A percentile compares a stretch with the other conserved stretches of the same genome.
Evolutionary conservation across 2,797 vertebrate species (phyloP).

Genomic region (Parauchenoglanis punctatus): DNA sequence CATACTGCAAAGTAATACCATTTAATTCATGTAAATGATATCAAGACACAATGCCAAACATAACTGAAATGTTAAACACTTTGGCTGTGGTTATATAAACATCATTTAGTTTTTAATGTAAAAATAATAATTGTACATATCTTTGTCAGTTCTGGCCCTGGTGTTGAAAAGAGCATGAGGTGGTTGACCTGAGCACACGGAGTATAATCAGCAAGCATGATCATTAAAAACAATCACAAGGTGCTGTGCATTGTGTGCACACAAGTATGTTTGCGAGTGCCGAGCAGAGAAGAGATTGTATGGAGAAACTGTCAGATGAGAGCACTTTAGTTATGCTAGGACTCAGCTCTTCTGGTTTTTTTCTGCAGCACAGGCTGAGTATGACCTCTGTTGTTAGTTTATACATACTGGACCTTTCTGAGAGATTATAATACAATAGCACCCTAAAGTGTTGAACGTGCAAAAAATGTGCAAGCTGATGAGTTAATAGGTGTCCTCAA

Average conservation of each 20-base stretch:
- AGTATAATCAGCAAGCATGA: neutral
- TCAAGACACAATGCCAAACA: neutral
- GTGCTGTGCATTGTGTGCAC: neutral
- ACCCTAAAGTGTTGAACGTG: conserved; percentile 15
- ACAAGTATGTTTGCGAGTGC: neutral
- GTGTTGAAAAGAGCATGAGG: neutral
- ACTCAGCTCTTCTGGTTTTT: neutral
- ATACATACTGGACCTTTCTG: neutral
- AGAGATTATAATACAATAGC: neutral
- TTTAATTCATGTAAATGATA: neutral
- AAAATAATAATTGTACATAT: too few species aligned
- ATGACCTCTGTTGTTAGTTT: neutral
- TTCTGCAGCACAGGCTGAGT: neutral
- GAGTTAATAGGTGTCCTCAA: conserved; percentile 43
- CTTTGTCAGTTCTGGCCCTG: neutral
- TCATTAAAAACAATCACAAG: neutral
- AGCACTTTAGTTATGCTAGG: conserved; percentile 4
- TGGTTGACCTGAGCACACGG: neutral
- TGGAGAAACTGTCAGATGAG: conserved; percentile 3
- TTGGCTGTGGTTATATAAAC: neutral
- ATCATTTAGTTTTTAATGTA: neutral
- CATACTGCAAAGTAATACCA: neutral
- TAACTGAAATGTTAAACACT: neutral
- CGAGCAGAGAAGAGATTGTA: neutral
- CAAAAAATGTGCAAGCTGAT: conserved; percentile 34